Conservation (phyloP, 1,140 invertebrate genomes). For the Drosophila pallidifrons region DNA sequence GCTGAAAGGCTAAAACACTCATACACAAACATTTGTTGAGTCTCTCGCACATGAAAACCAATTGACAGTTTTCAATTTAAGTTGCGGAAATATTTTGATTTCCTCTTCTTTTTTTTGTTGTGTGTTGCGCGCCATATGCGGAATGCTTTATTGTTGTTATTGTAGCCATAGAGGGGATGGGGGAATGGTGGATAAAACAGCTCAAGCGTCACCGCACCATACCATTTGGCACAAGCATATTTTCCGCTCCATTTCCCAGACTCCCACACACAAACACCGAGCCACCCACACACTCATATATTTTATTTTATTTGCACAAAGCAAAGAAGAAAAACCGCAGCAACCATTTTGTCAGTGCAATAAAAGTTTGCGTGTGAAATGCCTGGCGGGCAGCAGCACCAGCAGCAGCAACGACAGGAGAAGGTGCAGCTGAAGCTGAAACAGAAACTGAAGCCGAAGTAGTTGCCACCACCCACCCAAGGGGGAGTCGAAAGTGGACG, state of each 20-base stretch:
- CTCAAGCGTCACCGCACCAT: constrained; percentile 32
- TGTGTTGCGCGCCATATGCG: background rate
- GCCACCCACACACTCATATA: constrained; percentile 2
- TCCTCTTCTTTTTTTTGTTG: constrained; percentile 60
- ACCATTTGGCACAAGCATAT: constrained; percentile 63
- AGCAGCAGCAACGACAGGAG: background rate
- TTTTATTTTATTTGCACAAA: constrained; percentile 54
- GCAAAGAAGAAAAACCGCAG: constrained; percentile 55
- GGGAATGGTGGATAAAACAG: constrained; percentile 23
- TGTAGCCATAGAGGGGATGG: background rate
- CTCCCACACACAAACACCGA: background rate
- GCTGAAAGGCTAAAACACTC: constrained; percentile 8
- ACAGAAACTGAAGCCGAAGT: background rate
- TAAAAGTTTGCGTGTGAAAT: constrained; percentile 82
- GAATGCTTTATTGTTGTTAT: constrained; percentile 29
- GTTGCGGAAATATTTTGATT: constrained; percentile 82
- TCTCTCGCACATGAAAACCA: constrained; percentile 52
- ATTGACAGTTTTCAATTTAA: constrained; percentile 82
- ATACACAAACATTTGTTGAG: background rate
- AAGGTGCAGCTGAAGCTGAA: constrained; percentile 14
- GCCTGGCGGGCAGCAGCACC: constrained; percentile 49
- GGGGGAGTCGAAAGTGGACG: no score
- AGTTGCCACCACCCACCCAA: background rate
- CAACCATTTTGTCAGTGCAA: constrained; percentile 79
- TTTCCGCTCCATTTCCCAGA: constrained; percentile 81